These are phyloP conservation scores for Helicoverpa armigera DNA, from an alignment of 1,140 invertebrate genomes.

Conservation along the genomic window DNA sequence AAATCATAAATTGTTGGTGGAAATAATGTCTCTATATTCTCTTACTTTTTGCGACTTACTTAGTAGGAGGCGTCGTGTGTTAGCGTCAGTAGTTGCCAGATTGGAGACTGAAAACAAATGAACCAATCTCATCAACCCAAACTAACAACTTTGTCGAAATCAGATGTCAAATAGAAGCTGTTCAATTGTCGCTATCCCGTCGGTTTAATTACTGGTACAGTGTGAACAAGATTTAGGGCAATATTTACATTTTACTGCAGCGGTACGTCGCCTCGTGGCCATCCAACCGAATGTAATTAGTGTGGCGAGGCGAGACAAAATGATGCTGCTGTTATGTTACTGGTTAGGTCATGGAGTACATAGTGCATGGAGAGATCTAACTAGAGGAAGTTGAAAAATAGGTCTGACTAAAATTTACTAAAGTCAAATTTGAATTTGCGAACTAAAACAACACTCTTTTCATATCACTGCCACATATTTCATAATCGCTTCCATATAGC, in stretches of 20 bases:
- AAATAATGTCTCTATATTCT: no score
- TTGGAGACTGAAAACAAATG: no score
- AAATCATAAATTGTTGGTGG: no score
- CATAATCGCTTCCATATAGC: no score
- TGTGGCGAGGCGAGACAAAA: constrained; percentile 29
- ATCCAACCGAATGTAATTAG: constrained; percentile 30
- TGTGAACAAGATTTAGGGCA: constrained; percentile 41
- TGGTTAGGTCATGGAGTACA: background rate
- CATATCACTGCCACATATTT: no score
- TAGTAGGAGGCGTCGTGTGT: no score
- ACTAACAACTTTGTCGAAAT: background rate
- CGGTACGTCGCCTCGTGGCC: constrained; percentile 7
- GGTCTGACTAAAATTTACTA: no score
- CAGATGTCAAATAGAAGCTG: constrained; percentile 10
- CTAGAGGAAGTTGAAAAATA: no score
- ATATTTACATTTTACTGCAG: constrained; percentile 48
- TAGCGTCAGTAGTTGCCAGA: no score
- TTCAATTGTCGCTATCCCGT: constrained; percentile 25
- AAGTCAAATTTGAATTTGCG: no score
- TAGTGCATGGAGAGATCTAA: background rate
- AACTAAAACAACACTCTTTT: background rate
- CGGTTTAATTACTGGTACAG: constrained; percentile 36
- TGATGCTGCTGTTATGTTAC: background rate
- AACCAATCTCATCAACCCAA: background rate
- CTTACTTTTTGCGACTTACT: no score